Evolutionary conservation across 2,113 vertebrate genomes (phyloP), one percentile per base, ranked within the genome.

Genomic region (Gyps fulvus): DNA sequence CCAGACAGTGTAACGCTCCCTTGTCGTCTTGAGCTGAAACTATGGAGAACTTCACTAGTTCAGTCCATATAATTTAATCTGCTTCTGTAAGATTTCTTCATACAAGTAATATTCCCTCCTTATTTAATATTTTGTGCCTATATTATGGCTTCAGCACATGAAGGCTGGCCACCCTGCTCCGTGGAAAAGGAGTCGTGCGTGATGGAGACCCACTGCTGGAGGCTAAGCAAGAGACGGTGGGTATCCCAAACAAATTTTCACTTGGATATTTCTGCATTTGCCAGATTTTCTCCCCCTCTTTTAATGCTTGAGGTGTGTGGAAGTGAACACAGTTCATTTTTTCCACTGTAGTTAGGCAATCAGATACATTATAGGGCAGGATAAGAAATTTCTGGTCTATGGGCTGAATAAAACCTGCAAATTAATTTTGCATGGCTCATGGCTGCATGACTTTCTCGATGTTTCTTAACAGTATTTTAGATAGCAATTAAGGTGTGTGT

Each of bases 291-390:
- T 95, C 32, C 34, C 40, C 10, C 13, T 45, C 57, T 31, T 66
- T 25, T 50, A 34, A 11, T 8, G 14, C n/a, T 76, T 49, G 79
- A 88, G 80, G 59, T 67, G 61, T 72, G 27, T 4, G 29, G 31
- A 83, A 88, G 22, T 52, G 78, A 94, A 47, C 40, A 40, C 69
- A 43, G 65, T 85, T 62, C n/a, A 27, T 57, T 55, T 63, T 58
- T 49, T 73, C 58, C 42, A 10, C 50, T 43, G 36, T 38, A 26
- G 42, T 94, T 92, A 87, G 87, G 49, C 93, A 89, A 93, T 89
- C n/a, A 42, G 36, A 14, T 57, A 5, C 8, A 22, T 36, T 19
- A 12, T 7, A 57, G 18, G 22, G 58, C 42, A 58, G 36, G 34
- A 43, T 12, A 36, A 74, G 61, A 52, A 43, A 43, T 59, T 82